Evolutionary conservation across 2,113 vertebrate genomes (phyloP).

Genomic region (Scomber japonicus): DNA sequence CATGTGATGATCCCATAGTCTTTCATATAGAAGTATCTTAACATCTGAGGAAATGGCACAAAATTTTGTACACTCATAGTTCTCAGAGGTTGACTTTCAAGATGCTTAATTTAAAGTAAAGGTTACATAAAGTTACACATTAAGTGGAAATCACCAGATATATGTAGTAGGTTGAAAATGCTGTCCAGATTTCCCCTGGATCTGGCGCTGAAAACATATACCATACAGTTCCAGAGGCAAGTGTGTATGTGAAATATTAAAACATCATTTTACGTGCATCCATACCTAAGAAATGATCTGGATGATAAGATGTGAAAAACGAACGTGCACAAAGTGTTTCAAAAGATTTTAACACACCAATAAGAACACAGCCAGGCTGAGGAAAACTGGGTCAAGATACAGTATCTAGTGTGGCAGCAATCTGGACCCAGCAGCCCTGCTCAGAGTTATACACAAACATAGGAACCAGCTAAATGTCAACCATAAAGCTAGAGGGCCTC

Average conservation of each 20-base stretch:
- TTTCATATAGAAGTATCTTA: too few relatives aligned
- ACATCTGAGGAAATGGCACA: too few relatives aligned
- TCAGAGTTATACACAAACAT: not conserved
- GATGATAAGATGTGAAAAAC: not conserved
- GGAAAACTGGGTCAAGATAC: not conserved
- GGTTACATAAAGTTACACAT: too few relatives aligned
- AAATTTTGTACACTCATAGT: too few relatives aligned
- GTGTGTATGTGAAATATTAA: conserved; percentile 7
- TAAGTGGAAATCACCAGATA: too few relatives aligned
- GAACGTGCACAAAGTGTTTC: not conserved
- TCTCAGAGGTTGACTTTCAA: too few relatives aligned
- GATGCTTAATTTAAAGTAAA: too few relatives aligned
- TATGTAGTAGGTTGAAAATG: too few relatives aligned
- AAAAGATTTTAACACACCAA: not conserved
- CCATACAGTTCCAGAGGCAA: not conserved
- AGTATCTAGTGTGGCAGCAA: not conserved
- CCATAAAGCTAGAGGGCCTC: not conserved
- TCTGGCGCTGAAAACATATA: too few relatives aligned
- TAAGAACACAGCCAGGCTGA: not conserved
- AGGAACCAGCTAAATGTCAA: not conserved
- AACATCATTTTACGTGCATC: not conserved
- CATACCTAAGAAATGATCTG: not conserved
- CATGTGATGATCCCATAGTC: too few relatives aligned
- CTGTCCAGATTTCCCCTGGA: too few relatives aligned
- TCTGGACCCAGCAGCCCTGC: not conserved